Conservation (phyloP, 2,113 vertebrate genomes). For the Megaptera novaeangliae region DNA sequence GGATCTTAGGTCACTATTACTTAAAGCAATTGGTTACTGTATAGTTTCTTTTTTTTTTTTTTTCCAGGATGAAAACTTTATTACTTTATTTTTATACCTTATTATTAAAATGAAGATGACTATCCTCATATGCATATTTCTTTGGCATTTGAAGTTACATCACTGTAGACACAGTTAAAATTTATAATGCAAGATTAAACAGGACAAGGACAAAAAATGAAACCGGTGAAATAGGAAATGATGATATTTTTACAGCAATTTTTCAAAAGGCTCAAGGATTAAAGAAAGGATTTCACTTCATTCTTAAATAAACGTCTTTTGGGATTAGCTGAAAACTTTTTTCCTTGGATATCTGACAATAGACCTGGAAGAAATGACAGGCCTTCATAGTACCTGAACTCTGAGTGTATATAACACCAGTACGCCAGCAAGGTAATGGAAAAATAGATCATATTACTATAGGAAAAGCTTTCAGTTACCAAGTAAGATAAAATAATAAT, state of each 20-base stretch:
- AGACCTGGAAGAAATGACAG: neutral
- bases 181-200: constrained; percentile 8
- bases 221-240: neutral
- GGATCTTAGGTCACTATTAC: neutral
- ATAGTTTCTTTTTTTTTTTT: neutral
- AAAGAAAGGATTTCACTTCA: neutral
- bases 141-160: neutral
- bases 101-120: neutral
- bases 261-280: neutral
- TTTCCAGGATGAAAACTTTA: neutral
- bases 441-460: neutral
- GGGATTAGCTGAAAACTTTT: neutral
- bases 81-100: neutral
- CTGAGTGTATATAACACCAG: neutral
- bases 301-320: neutral
- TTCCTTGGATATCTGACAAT: neutral
- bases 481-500: neutral
- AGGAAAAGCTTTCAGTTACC: neutral
- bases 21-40: neutral
- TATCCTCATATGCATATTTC: neutral
- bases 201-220: neutral
- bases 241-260: neutral
- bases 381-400: neutral
- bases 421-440: neutral
- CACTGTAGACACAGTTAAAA: neutral